These are phyloP conservation scores for Mugil cephalus DNA, from an alignment of 2,113 vertebrate species.

Conservation along the genomic window DNA sequence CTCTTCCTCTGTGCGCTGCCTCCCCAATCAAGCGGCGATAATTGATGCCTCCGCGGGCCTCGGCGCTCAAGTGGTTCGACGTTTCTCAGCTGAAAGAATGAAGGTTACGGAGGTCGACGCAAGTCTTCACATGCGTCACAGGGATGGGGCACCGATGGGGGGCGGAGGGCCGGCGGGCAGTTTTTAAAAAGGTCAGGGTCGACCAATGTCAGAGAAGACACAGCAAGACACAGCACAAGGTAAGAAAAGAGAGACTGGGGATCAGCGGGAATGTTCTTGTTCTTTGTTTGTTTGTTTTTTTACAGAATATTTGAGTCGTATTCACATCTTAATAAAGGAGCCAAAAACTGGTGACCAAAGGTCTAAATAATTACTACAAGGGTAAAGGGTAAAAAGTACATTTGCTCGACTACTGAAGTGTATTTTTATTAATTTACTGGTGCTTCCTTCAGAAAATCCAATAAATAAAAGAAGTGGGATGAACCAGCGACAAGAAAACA, in stretches of 20 bases:
- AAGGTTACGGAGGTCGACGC: constrained; percentile 31
- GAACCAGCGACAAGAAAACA: no score
- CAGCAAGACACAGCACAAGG: constrained; percentile 46
- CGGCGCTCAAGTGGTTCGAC: constrained; percentile 6
- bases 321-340: neutral
- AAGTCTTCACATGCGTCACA: constrained; percentile 51
- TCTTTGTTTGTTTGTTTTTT: neutral
- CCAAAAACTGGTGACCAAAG: no score
- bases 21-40: constrained; percentile 39
- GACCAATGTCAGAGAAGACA: neutral
- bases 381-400: no score
- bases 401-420: no score
- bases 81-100: constrained; percentile 80
- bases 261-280: no score
- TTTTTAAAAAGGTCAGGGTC: constrained; percentile 66
- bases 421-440: no score
- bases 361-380: no score
- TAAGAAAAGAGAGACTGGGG: constrained; percentile 30
- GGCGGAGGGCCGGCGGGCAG: neutral
- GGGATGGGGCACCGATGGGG: constrained; percentile 32
- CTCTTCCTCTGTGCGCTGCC: neutral
- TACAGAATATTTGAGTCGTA: neutral
- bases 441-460: no score
- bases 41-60: constrained; percentile 37
- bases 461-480: no score